Evolutionary conservation across 2,888 invertebrate genomes (phyloP).

Genomic region (Napeogenes inachia): DNA sequence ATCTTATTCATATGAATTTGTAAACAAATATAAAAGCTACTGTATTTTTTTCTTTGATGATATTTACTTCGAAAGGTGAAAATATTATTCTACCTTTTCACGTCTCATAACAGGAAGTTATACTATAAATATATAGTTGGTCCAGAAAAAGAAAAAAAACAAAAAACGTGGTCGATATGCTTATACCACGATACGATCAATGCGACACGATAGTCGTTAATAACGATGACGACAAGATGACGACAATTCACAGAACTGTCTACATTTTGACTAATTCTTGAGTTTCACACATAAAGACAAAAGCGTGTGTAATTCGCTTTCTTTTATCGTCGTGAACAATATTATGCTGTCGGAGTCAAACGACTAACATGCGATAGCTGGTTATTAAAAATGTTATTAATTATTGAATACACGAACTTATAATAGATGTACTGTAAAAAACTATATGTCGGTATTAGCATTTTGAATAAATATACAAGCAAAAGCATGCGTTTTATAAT

Average conservation of each 20-base stretch:
- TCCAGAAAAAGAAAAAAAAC: no score
- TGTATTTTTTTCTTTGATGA: constrained; percentile 10
- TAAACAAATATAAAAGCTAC: constrained; percentile 16
- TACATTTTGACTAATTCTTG: constrained; percentile 4
- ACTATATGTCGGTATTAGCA: not conserved
- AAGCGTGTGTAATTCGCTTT: constrained; percentile 11
- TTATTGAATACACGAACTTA: constrained; percentile 4
- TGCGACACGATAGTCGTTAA: not conserved
- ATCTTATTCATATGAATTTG: constrained; percentile 12
- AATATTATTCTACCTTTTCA: not conserved
- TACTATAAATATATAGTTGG: not conserved
- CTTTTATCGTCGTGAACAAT: constrained; percentile 13
- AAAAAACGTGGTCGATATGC: no score
- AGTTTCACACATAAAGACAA: constrained; percentile 12
- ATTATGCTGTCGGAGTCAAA: constrained; percentile 11
- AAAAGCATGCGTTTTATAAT: no score
- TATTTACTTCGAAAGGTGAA: not conserved
- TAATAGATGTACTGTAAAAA: not conserved
- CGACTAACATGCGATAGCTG: constrained; percentile 10
- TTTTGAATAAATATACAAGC: not conserved
- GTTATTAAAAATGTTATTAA: constrained; percentile 7
- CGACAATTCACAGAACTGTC: not conserved
- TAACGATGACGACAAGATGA: not conserved
- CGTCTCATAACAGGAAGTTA: not conserved
- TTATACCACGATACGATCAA: no score